Evolutionary conservation across 2,797 vertebrate species (phyloP), one percentile per base, ranked within the genome.

Genomic region (Astyanax mexicanus): DNA sequence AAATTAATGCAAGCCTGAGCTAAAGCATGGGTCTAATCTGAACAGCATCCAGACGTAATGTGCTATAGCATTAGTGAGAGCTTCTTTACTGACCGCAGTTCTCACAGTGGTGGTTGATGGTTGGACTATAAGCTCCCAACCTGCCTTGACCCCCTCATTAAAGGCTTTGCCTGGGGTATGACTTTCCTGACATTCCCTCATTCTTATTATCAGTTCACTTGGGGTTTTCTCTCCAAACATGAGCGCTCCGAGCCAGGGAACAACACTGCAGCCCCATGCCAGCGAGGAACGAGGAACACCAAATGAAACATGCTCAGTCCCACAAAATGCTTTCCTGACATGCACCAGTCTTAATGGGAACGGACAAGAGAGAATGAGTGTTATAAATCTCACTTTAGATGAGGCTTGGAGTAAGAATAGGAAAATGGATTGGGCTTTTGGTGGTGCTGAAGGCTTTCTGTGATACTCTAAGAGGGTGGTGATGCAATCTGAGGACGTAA

Each of bases 321-420:
- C 71, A 69, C 80, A 78, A 81, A 85, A 77, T 70, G 25, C 80
- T 90, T 89, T 87, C 87, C 88, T 81, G 85, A 87, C 75, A 82
- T 78, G 64, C 72, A 72, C 72, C 72, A 67, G 71, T 38, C 19
- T 83, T 81, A 84, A 85, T 80, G 65, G 72, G 80, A 86, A 74
- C 21, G 40, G 67, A 80, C 79, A 79, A 38, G 65, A 57, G 62
- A 71, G 69, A 80, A 51, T 37, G 75, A 72, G 75, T 62, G 74
- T 75, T 71, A 80, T 83, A 84, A 83, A 78, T 75, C 77, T 81
- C 60, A 76, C 65, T 73, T 67, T 40, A 58, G 57, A 78, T 61
- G 27, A 69, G 27, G 60, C 40, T 74, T 81, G 79, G 76, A 77
- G 23, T 57, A 52, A 21, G 49, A 38, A n/a, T 29, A 38, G 82